Conservation (phyloP, 2,113 vertebrate genomes). For the Amphiprion ocellaris region DNA sequence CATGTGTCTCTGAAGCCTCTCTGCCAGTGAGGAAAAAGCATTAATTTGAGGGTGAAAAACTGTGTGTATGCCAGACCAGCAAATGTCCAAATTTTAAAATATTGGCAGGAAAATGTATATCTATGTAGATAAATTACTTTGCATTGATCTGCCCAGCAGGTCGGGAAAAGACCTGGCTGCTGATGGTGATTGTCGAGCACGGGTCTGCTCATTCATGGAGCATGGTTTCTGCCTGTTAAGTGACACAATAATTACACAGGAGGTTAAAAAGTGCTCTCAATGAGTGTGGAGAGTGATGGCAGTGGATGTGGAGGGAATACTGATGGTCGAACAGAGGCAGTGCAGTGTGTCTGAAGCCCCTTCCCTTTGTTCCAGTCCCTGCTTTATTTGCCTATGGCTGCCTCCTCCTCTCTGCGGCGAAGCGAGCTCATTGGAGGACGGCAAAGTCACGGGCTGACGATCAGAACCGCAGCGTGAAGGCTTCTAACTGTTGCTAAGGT, state of each 20-base stretch:
- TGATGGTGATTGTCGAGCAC: slow-evolving; percentile 70
- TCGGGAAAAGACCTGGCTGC: slow-evolving; percentile 53
- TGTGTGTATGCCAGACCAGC: background rate
- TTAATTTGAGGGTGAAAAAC: slow-evolving; percentile 18
- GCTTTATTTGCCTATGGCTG: slow-evolving; percentile 52
- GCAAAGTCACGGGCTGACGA: slow-evolving; percentile 58
- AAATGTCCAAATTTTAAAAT: background rate
- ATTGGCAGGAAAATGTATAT: slow-evolving; percentile 36
- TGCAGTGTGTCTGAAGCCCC: slow-evolving; percentile 44
- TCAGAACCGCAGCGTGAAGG: slow-evolving; percentile 51
- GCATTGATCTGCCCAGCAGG: slow-evolving; percentile 27
- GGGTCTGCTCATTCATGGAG: slow-evolving; percentile 65
- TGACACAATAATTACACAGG: slow-evolving; percentile 84
- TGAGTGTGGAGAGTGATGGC: slow-evolving; percentile 71
- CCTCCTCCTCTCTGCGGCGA: slow-evolving; percentile 60
- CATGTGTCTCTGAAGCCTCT: slow-evolving; percentile 30
- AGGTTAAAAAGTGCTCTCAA: slow-evolving; percentile 62
- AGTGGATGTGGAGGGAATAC: slow-evolving; percentile 77
- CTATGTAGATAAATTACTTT: slow-evolving; percentile 52
- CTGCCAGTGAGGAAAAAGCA: background rate
- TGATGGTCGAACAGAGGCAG: slow-evolving; percentile 60
- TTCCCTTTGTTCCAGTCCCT: slow-evolving; percentile 72
- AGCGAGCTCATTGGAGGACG: slow-evolving; percentile 73
- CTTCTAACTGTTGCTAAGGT: slow-evolving; percentile 78
- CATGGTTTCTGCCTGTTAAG: slow-evolving; percentile 71